A percentile compares a stretch with the other conserved stretches of the same genome.
Conservation (phyloP, 2,113 vertebrate genomes). For the Cettia cetti region DNA sequence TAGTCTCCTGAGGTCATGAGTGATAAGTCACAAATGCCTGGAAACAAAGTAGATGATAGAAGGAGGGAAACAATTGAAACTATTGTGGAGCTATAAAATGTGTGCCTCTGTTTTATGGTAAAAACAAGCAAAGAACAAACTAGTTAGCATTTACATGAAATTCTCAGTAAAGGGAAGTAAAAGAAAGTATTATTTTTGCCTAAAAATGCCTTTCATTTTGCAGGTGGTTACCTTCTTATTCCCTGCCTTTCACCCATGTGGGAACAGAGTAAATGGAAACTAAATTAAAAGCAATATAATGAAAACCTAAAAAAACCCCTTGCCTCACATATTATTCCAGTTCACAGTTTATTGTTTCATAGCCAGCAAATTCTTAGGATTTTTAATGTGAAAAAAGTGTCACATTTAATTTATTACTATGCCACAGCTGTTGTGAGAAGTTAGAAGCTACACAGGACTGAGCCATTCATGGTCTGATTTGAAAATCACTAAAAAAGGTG, state of each 20-base stretch:
- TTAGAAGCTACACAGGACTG: not conserved
- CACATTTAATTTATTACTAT: not conserved
- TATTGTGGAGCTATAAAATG: not conserved
- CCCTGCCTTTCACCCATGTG: not conserved
- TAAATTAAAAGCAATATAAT: conserved; percentile 3
- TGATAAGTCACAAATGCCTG: not conserved
- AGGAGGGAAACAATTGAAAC: not conserved
- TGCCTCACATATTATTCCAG: not conserved
- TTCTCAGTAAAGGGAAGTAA: not conserved
- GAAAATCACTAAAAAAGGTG: not conserved
- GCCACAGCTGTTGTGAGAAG: not conserved
- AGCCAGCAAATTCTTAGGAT: not conserved
- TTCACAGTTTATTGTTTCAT: not conserved
- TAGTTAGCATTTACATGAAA: not conserved
- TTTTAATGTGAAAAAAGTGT: not conserved
- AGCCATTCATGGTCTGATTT: not conserved
- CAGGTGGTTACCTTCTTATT: not conserved
- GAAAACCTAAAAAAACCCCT: not conserved
- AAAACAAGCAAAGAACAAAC: not conserved
- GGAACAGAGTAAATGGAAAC: conserved; percentile 15
- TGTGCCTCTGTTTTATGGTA: not conserved
- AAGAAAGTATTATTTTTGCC: not conserved
- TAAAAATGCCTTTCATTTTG: not conserved
- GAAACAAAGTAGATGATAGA: not conserved
- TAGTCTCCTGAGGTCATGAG: not conserved